A percentile compares a stretch with the other conserved stretches of the same genome.
Conservation (phyloP, 2,888 invertebrate species). For the Nymphalis c-album region DNA sequence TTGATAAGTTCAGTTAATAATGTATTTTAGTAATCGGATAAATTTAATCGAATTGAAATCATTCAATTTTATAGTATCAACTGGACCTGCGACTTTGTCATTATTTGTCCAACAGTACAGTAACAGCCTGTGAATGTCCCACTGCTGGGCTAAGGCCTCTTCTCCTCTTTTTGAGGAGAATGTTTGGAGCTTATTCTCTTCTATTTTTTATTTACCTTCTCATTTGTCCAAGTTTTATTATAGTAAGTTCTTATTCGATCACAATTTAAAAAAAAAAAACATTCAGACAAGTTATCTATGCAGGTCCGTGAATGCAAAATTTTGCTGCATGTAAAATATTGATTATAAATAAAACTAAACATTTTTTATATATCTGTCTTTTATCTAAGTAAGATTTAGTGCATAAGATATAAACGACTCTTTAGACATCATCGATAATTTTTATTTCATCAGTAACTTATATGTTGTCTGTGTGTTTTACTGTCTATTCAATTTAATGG, state of each 20-base stretch:
- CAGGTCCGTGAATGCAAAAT: background rate
- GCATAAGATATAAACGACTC: background rate
- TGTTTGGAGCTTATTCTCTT: too few species aligned
- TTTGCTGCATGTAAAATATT: background rate
- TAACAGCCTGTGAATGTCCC: too few species aligned
- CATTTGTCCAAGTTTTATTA: background rate
- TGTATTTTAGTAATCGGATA: background rate
- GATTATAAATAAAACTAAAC: background rate
- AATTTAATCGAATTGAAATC: background rate
- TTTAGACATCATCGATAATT: background rate
- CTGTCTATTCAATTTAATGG: background rate
- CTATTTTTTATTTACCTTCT: background rate
- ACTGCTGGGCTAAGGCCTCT: too few species aligned
- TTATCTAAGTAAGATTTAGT: constrained; percentile 21
- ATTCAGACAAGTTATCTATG: too few species aligned
- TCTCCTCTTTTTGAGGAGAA: too few species aligned
- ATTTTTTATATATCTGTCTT: constrained; percentile 1
- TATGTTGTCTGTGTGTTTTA: background rate
- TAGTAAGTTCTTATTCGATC: background rate
- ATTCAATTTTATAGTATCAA: background rate
- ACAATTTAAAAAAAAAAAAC: background rate
- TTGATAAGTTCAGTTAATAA: constrained; percentile 1
- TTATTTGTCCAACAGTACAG: too few species aligned
- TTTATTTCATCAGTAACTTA: background rate
- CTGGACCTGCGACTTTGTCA: too few species aligned